phyloP scores from a whole-genome alignment of 2,888 invertebrate genomes.

The Villa cingulata region DNA sequence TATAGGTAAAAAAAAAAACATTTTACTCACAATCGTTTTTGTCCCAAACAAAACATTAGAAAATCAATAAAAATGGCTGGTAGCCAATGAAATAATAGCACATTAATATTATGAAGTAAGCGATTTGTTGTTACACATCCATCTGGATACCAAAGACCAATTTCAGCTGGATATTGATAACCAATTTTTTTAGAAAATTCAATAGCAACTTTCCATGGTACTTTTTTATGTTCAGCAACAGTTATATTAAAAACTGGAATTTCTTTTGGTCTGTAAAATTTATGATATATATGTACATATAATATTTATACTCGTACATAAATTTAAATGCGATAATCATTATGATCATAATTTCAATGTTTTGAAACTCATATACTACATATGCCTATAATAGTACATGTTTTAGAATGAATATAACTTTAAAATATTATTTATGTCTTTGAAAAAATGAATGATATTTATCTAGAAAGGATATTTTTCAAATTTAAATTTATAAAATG shows the following conservation, averaged over 20 bases:
- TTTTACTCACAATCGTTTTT: constrained; percentile 66
- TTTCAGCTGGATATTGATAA: constrained; percentile 68
- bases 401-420: too few species aligned
- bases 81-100: constrained; percentile 64
- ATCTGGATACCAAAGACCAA: constrained; percentile 75
- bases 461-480: too few species aligned
- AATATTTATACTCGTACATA: too few species aligned
- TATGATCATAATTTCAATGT: too few species aligned
- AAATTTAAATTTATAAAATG: too few species aligned
- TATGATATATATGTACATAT: too few species aligned
- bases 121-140: constrained; percentile 60
- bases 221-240: constrained; percentile 64
- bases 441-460: too few species aligned
- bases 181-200: constrained; percentile 56
- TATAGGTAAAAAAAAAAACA: too few species aligned
- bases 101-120: constrained; percentile 52
- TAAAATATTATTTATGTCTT: too few species aligned
- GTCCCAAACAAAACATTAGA: constrained; percentile 56
- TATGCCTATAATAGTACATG: too few species aligned
- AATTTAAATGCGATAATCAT: too few species aligned
- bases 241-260: constrained; percentile 85
- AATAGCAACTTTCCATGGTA: constrained; percentile 79
- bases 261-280: constrained; percentile 45
- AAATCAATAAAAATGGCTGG: constrained; percentile 75
- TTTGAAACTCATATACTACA: too few species aligned